phyloP scores from a whole-genome alignment of 2,113 vertebrate genomes.

The Leptobrachium ailaonicum region DNA sequence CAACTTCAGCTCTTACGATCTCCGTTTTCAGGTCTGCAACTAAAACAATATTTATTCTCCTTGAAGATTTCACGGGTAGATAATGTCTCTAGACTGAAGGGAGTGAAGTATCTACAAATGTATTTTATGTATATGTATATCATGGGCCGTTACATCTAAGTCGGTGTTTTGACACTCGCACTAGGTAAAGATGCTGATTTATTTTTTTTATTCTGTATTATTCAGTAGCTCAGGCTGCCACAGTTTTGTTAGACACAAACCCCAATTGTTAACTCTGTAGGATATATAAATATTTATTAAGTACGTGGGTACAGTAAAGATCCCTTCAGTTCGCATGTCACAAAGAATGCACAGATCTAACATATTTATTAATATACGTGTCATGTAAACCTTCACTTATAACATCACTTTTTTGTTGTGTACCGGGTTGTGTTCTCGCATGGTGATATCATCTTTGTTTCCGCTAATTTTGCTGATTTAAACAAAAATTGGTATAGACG shows the following conservation, averaged over 20 bases:
- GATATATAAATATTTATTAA: slow-evolving; percentile 49
- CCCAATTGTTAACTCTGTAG: slow-evolving; percentile 42
- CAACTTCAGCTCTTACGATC: slow-evolving; percentile 10
- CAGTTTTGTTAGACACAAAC: slow-evolving; percentile 46
- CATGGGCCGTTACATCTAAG: slow-evolving; percentile 47
- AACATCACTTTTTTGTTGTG: not conserved
- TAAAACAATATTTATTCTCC: slow-evolving; percentile 43
- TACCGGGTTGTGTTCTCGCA: not conserved
- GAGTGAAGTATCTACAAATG: slow-evolving; percentile 33
- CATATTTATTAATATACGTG: not conserved
- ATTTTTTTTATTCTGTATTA: slow-evolving; percentile 45
- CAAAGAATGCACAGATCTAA: slow-evolving; percentile 7
- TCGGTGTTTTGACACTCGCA: slow-evolving; percentile 48
- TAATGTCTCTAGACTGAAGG: slow-evolving; percentile 39
- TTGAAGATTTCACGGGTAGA: slow-evolving; percentile 33
- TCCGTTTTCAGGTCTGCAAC: slow-evolving; percentile 32
- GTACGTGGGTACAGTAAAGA: slow-evolving; percentile 36
- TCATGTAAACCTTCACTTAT: not conserved
- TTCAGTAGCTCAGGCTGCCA: slow-evolving; percentile 47
- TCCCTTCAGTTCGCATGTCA: slow-evolving; percentile 43
- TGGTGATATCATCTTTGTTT: not conserved
- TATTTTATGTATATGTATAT: slow-evolving; percentile 49
- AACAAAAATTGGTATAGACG: not conserved
- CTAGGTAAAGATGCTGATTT: slow-evolving; percentile 49
- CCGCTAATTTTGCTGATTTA: not conserved